A percentile compares a stretch with the other conserved stretches of the same genome.
These are phyloP conservation scores for Phaethon lepturus DNA, from an alignment of 2,113 vertebrate species.

Conservation along the genomic window DNA sequence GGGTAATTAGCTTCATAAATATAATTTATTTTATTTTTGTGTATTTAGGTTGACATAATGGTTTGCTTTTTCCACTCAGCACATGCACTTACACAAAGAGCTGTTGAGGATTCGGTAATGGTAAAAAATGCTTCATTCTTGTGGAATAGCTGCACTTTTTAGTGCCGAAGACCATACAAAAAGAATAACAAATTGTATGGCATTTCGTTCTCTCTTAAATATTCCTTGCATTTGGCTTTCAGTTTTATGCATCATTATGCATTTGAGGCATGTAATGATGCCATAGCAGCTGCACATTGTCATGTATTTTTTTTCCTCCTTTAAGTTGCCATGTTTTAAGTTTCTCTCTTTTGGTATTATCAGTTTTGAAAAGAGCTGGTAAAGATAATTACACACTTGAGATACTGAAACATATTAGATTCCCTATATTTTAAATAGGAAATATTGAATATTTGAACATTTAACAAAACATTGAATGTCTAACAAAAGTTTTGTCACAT, in stretches of 20 bases:
- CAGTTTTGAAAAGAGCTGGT: neutral
- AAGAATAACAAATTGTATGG: neutral
- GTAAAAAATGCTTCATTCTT: neutral
- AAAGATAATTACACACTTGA: neutral
- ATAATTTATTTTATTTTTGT: neutral
- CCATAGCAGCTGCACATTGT: neutral
- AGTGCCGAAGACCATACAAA: neutral
- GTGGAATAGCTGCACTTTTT: neutral
- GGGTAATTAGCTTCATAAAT: neutral
- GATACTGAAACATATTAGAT: neutral
- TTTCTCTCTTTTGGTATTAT: neutral
- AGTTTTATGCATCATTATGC: neutral
- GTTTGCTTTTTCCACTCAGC: neutral
- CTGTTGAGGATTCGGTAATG: neutral
- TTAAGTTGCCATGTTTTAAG: neutral
- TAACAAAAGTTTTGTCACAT: neutral
- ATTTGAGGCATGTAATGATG: neutral
- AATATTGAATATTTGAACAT: neutral
- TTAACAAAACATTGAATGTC: neutral
- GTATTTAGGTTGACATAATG: neutral
- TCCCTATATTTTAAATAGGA: neutral
- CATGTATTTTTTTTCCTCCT: neutral
- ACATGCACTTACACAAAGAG: neutral
- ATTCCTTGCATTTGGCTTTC: neutral
- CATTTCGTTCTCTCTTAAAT: neutral